phyloP scores from a whole-genome alignment of 64 coral and sea anemone species.

The Actinia equina region DNA sequence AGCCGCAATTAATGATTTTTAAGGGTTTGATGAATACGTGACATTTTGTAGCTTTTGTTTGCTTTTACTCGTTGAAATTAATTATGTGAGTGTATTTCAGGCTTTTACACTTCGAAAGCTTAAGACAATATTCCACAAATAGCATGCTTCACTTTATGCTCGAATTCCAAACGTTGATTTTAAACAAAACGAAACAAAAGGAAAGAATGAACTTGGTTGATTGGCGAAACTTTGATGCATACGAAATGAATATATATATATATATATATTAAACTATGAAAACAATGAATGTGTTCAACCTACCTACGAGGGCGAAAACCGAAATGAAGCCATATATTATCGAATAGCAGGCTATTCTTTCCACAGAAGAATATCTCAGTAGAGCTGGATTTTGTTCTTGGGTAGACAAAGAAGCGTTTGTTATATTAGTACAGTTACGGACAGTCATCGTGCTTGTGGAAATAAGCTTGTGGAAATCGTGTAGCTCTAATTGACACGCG shows the following conservation, averaged over 20 bases:
- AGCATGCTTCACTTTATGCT: background rate
- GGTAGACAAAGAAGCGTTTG: background rate
- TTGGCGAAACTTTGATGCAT: too few relatives aligned
- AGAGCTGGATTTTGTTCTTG: background rate
- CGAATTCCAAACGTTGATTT: too few relatives aligned
- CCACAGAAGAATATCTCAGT: slow-evolving; percentile 8
- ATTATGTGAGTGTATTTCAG: background rate
- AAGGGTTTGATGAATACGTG: background rate
- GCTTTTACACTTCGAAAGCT: background rate
- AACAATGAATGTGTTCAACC: background rate
- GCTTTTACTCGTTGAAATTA: background rate
- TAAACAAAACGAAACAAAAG: too few relatives aligned
- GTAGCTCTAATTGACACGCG: too few relatives aligned
- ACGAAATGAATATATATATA: too few relatives aligned
- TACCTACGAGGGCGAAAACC: slow-evolving; percentile 36
- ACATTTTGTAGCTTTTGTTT: background rate
- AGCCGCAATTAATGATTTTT: background rate
- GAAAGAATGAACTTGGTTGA: too few relatives aligned
- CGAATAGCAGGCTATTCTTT: slow-evolving; percentile 20
- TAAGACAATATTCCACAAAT: background rate
- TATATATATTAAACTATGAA: too few relatives aligned
- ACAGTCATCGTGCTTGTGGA: too few relatives aligned
- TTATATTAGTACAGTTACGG: background rate
- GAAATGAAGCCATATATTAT: slow-evolving; percentile 39
- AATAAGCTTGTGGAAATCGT: too few relatives aligned